Conservation (phyloP, 2,113 vertebrate species). For the Canis aureus region DNA sequence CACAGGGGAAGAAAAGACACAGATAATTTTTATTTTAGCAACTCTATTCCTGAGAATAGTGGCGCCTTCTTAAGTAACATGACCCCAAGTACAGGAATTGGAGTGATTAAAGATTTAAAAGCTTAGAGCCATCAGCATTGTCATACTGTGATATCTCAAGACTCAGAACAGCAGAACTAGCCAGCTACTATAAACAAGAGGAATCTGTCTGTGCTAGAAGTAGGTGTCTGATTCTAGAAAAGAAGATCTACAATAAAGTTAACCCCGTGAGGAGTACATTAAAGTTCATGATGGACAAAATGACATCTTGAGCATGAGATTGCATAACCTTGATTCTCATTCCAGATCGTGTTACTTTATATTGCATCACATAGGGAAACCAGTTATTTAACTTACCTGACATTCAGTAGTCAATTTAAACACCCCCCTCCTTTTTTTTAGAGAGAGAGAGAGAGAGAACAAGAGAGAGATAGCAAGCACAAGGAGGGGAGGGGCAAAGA, state of each 20-base stretch:
- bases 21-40: slow-evolving; percentile 63
- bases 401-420: background rate
- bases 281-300: background rate
- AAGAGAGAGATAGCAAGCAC: background rate
- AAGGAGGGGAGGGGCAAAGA: background rate
- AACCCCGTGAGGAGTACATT: background rate
- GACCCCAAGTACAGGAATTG: slow-evolving; percentile 63
- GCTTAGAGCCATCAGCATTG: slow-evolving; percentile 51
- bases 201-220: background rate
- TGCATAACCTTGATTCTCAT: background rate
- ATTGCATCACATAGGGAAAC: background rate
- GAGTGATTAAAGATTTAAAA: slow-evolving; percentile 75
- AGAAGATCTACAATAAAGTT: background rate
- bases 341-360: background rate
- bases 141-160: slow-evolving; percentile 46
- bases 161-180: slow-evolving; percentile 42
- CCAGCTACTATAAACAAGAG: background rate
- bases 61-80: slow-evolving; percentile 68
- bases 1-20: slow-evolving; percentile 62
- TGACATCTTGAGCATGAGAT: accelerated
- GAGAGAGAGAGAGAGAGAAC: background rate
- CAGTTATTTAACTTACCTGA: background rate
- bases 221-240: background rate
- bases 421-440: background rate
- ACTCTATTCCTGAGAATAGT: slow-evolving; percentile 47